phyloP scores from a whole-genome alignment of 2,113 vertebrate genomes.

The Circaetus gallicus region DNA sequence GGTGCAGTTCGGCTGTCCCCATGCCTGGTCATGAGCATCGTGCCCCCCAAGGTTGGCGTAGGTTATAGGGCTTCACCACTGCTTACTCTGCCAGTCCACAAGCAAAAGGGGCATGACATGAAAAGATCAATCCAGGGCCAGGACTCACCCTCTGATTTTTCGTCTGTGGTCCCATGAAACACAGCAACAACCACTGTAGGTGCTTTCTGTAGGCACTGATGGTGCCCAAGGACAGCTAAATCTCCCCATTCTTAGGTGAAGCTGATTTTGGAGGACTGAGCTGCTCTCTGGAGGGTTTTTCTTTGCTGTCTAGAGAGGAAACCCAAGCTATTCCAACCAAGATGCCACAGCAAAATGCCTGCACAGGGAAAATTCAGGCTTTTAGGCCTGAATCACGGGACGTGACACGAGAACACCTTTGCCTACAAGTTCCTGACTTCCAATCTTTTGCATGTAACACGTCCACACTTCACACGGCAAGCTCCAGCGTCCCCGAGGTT shows the following conservation, averaged over 20 bases:
- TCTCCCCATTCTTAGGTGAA: not conserved
- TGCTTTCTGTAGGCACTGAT: not conserved
- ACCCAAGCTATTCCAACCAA: not conserved
- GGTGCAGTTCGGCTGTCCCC: not conserved
- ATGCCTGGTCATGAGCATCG: accelerated
- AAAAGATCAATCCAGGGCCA: not conserved
- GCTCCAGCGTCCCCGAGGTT: accelerated
- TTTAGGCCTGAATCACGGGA: not conserved
- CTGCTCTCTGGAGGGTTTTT: not conserved
- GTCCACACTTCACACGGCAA: not conserved
- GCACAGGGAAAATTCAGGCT: not conserved
- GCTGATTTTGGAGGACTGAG: not conserved
- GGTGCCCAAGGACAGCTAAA: not conserved
- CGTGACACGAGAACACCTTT: not conserved
- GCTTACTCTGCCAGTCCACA: not conserved
- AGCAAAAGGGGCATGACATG: not conserved
- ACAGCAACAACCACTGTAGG: not conserved
- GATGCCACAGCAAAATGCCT: not conserved
- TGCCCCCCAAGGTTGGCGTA: accelerated
- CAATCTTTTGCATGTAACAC: not conserved
- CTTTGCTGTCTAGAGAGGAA: not conserved
- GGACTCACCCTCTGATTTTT: not conserved
- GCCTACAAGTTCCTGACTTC: not conserved
- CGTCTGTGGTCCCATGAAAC: not conserved
- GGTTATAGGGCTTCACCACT: not conserved